These are phyloP conservation scores for Trididemnum miniatum DNA, from an alignment of 23 tunicate genomes.

Conservation along the genomic window DNA sequence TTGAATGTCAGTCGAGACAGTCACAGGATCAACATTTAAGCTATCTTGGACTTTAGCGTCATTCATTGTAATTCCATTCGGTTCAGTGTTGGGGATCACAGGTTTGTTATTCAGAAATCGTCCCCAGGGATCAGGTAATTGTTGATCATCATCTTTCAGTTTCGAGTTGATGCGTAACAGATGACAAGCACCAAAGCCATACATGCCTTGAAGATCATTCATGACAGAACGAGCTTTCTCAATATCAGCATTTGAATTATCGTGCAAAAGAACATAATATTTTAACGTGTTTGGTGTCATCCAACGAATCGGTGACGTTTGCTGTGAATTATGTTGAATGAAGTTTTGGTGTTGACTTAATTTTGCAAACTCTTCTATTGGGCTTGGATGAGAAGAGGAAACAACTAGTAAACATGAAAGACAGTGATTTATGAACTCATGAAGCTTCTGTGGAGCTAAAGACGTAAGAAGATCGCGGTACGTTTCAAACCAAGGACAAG, in stretches of 20 bases:
- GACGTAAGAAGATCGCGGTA: slow-evolving; percentile 62
- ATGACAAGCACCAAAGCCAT: slow-evolving; percentile 55
- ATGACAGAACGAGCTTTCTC: slow-evolving; percentile 57
- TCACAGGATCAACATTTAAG: slow-evolving; percentile 5
- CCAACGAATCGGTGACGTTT: slow-evolving; percentile 49
- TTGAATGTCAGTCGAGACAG: slow-evolving; percentile 27
- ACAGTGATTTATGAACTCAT: slow-evolving; percentile 76
- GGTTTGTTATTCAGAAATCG: slow-evolving; percentile 46
- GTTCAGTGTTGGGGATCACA: background rate
- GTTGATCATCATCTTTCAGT: slow-evolving; percentile 23
- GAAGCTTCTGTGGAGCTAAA: slow-evolving; percentile 54
- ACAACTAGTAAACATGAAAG: slow-evolving; percentile 84
- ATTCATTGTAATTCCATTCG: slow-evolving; percentile 33
- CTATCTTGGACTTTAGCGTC: background rate
- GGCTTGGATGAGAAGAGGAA: slow-evolving; percentile 87
- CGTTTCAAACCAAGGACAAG: slow-evolving; percentile 92
- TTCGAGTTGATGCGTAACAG: slow-evolving; percentile 76
- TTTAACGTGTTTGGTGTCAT: slow-evolving; percentile 95
- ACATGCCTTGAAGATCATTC: slow-evolving; percentile 70
- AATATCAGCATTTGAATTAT: slow-evolving; percentile 60
- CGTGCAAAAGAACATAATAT: slow-evolving; percentile 85
- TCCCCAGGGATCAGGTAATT: slow-evolving; percentile 76
- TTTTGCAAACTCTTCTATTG: slow-evolving; percentile 77
- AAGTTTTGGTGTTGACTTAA: slow-evolving; percentile 85
- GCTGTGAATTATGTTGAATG: slow-evolving; percentile 65